These are phyloP conservation scores for Steinernema hermaphroditum DNA, from an alignment of 2,888 invertebrate genomes.

Conservation along the genomic window DNA sequence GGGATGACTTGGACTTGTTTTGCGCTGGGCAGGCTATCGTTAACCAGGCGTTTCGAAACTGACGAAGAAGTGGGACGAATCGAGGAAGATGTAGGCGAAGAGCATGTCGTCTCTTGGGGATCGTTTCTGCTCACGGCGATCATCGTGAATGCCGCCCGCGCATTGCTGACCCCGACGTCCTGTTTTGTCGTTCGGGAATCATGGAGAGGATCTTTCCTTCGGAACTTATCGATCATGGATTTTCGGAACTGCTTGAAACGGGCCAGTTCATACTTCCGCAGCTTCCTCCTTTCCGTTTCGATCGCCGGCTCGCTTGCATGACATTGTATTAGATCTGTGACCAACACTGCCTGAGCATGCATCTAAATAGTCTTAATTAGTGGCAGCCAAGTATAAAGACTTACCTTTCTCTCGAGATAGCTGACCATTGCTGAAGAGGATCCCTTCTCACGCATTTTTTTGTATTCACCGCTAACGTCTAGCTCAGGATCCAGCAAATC, in stretches of 20 bases:
- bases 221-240: slow-evolving; percentile 87
- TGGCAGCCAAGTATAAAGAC: neutral
- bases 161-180: neutral
- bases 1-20: too few relatives aligned
- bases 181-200: neutral
- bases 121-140: neutral
- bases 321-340: slow-evolving; percentile 81
- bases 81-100: slow-evolving; percentile 7
- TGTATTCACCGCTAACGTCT: slow-evolving; percentile 39
- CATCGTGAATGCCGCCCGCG: neutral
- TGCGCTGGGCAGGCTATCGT: too few relatives aligned
- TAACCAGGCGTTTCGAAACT: neutral
- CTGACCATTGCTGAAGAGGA: slow-evolving; percentile 45
- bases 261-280: slow-evolving; percentile 89
- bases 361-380: slow-evolving; percentile 71
- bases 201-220: slow-evolving; percentile 73
- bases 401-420: slow-evolving; percentile 62
- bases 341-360: slow-evolving; percentile 93
- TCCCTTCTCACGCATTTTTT: slow-evolving; percentile 12
- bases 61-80: neutral
- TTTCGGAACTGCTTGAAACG: slow-evolving; percentile 73
- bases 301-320: slow-evolving; percentile 88
- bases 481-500: slow-evolving; percentile 33
- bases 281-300: slow-evolving; percentile 84
- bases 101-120: neutral